Percentiles rank a stretch among this genome's conserved stretches.
Conservation (phyloP, 2,888 invertebrate species). For the Acanthosoma haemorrhoidale region DNA sequence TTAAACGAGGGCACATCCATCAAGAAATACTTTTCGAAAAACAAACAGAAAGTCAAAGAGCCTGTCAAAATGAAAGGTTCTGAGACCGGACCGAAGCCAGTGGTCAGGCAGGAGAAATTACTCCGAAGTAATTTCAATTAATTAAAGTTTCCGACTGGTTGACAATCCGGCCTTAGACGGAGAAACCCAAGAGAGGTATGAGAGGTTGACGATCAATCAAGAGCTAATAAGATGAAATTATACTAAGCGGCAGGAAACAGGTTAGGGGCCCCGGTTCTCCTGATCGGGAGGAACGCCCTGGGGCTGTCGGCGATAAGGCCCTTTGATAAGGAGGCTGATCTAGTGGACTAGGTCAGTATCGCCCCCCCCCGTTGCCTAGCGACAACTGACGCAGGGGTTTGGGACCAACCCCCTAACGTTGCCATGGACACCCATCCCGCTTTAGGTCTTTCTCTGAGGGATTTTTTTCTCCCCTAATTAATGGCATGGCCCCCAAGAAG, state of each 20-base stretch:
- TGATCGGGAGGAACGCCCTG: neutral
- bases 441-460: neutral
- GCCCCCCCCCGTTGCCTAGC: neutral
- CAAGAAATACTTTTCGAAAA: no score
- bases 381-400: neutral
- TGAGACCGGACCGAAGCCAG: no score
- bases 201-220: neutral
- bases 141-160: no score
- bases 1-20: no score
- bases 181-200: no score
- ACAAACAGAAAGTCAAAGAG: no score
- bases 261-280: neutral
- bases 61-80: no score
- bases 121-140: no score
- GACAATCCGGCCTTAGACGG: no score
- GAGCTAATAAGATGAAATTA: neutral
- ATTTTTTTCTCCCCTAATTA: slow-evolving; percentile 12
- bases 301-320: neutral
- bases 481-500: no score
- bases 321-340: slow-evolving; percentile 15
- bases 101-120: no score
- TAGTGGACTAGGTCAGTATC: slow-evolving; percentile 25
- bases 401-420: neutral
- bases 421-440: neutral
- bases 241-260: no score